Evolutionary conservation across 2,797 vertebrate species (phyloP).

Genomic region (Zenarchopterus dispar): DNA sequence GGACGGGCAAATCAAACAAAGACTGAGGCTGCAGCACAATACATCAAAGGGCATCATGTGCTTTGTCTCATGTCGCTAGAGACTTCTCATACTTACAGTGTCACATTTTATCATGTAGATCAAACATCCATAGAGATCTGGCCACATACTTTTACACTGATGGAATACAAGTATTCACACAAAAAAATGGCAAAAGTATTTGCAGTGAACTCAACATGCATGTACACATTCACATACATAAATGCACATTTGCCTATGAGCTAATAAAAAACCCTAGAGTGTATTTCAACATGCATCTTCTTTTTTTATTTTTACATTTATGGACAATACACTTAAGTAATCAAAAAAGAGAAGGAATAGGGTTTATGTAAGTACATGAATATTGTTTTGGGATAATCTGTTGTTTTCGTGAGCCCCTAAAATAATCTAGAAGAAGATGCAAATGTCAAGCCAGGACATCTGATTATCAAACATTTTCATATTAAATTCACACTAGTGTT

Average conservation of each 20-base stretch:
- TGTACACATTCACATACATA: too few relatives aligned
- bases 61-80: conserved; percentile 27
- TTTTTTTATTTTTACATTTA: too few relatives aligned
- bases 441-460: not conserved
- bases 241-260: not conserved
- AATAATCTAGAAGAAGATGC: too few relatives aligned
- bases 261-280: not conserved
- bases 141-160: not conserved
- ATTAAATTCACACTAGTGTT: not conserved
- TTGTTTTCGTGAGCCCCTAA: too few relatives aligned
- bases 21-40: conserved; percentile 16
- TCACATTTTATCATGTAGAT: not conserved
- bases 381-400: too few relatives aligned
- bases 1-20: conserved; percentile 50
- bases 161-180: not conserved
- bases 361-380: too few relatives aligned
- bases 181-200: not conserved
- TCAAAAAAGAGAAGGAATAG: too few relatives aligned
- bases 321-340: too few relatives aligned
- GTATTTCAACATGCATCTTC: too few relatives aligned
- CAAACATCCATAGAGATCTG: not conserved
- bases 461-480: not conserved
- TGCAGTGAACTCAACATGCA: too few relatives aligned
- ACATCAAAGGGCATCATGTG: conserved; percentile 61
- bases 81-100: conserved; percentile 25